A percentile compares a stretch with the other conserved stretches of the same genome.
Conservation (phyloP, 2,888 invertebrate species). For the Bellardia bayeri region DNA sequence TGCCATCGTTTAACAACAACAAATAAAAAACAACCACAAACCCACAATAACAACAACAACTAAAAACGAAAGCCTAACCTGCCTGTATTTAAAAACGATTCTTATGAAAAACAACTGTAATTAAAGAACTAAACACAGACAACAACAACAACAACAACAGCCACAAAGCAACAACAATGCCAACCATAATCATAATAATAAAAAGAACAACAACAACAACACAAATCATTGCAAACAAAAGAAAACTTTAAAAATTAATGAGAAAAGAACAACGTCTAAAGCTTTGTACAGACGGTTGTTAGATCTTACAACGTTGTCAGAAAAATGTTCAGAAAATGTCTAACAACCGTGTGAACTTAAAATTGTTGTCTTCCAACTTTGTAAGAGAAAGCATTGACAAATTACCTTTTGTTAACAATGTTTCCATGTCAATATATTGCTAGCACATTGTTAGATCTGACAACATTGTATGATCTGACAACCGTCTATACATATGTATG, state of each 20-base stretch:
- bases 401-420: too few relatives aligned
- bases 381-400: too few relatives aligned
- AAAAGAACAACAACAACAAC: slow-evolving; percentile 50
- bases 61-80: background rate
- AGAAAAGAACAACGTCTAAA: background rate
- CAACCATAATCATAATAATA: slow-evolving; percentile 19
- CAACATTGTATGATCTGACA: too few relatives aligned
- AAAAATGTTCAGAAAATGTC: too few relatives aligned
- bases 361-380: too few relatives aligned
- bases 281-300: too few relatives aligned
- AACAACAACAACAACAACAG: slow-evolving; percentile 34
- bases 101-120: slow-evolving; percentile 51
- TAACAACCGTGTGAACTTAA: too few relatives aligned
- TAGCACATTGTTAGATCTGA: too few relatives aligned
- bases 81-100: slow-evolving; percentile 25
- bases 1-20: slow-evolving; percentile 37
- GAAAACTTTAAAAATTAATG: background rate
- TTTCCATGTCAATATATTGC: too few relatives aligned
- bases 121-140: slow-evolving; percentile 55
- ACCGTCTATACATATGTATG: too few relatives aligned
- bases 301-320: too few relatives aligned
- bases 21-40: slow-evolving; percentile 40
- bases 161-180: slow-evolving; percentile 36
- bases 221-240: background rate
- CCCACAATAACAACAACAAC: slow-evolving; percentile 22